These are phyloP conservation scores for Drosophila chauvacae DNA, from an alignment of 1,140 invertebrate species.

Conservation along the genomic window DNA sequence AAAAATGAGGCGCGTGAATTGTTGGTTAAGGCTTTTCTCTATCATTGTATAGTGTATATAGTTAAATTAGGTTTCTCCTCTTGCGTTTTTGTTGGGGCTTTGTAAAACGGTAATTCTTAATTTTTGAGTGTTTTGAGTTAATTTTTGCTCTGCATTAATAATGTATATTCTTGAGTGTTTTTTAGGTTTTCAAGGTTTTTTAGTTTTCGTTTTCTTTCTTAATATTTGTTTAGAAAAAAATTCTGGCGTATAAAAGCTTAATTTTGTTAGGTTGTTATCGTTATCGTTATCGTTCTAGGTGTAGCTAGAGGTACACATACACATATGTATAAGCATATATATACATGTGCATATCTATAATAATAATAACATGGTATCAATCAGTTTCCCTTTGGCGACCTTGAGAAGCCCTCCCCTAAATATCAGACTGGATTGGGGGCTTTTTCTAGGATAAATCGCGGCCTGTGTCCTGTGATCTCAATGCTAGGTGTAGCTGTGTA, in stretches of 20 bases:
- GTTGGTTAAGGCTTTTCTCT: conserved; percentile 68
- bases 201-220: conserved; percentile 27
- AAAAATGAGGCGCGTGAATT: conserved; percentile 65
- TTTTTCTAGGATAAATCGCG: conserved; percentile 24
- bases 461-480: not conserved
- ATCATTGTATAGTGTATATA: conserved; percentile 54
- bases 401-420: conserved; percentile 16
- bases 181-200: conserved; percentile 7
- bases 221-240: conserved; percentile 72
- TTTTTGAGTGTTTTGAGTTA: conserved; percentile 54
- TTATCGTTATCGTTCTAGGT: conserved; percentile 34
- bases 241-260: conserved; percentile 80
- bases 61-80: conserved; percentile 46
- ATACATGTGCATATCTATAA: conserved; percentile 39
- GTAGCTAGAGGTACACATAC: conserved; percentile 33
- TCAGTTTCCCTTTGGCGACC: conserved; percentile 63
- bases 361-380: conserved; percentile 25
- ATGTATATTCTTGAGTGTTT: conserved; percentile 51
- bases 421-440: conserved; percentile 42
- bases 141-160: conserved; percentile 29
- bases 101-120: conserved; percentile 58
- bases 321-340: conserved; percentile 33
- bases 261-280: conserved; percentile 40
- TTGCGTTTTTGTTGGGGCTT: conserved; percentile 14
- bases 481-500: not conserved